A percentile compares a stretch with the other conserved stretches of the same genome.
phyloP scores from a whole-genome alignment of 1,140 invertebrate genomes.

The Bombyx mandarina region DNA sequence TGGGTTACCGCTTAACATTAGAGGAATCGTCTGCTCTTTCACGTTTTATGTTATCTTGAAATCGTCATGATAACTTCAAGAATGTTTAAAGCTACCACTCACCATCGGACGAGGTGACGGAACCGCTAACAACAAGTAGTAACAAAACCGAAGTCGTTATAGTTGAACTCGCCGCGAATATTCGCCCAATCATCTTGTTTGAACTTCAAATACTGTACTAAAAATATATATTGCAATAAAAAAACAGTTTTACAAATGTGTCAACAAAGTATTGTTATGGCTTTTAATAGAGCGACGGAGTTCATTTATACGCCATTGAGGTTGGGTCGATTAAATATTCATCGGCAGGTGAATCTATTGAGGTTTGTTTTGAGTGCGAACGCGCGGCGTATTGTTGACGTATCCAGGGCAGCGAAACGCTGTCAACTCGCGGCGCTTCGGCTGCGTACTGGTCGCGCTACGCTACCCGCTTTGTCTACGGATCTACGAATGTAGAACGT shows the following conservation, averaged over 20 bases:
- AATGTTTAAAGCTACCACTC: conserved; percentile 21
- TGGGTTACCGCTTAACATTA: too few species aligned
- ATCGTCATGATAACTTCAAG: not conserved
- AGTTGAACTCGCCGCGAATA: conserved; percentile 28
- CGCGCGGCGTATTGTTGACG: conserved; percentile 18
- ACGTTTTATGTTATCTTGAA: not conserved
- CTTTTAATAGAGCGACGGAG: conserved; percentile 32
- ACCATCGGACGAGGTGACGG: conserved; percentile 46
- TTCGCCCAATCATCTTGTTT: conserved; percentile 35
- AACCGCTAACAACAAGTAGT: conserved; percentile 32
- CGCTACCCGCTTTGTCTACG: conserved; percentile 54
- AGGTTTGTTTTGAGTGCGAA: conserved; percentile 14
- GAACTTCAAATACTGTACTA: conserved; percentile 19
- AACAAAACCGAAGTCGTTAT: conserved; percentile 24
- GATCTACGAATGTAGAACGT: conserved; percentile 26
- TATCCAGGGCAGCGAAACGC: conserved; percentile 23
- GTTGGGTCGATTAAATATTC: conserved; percentile 62
- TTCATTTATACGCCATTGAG: conserved; percentile 51
- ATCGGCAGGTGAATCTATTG: conserved; percentile 42
- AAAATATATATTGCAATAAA: conserved; percentile 35
- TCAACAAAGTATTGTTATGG: conserved; percentile 43
- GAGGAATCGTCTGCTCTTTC: too few species aligned
- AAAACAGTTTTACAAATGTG: conserved; percentile 39
- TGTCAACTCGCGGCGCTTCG: conserved; percentile 39
- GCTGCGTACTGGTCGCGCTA: conserved; percentile 53